Evolutionary conservation across 2,797 vertebrate genomes (phyloP).

Genomic region (Propithecus perrieri): DNA sequence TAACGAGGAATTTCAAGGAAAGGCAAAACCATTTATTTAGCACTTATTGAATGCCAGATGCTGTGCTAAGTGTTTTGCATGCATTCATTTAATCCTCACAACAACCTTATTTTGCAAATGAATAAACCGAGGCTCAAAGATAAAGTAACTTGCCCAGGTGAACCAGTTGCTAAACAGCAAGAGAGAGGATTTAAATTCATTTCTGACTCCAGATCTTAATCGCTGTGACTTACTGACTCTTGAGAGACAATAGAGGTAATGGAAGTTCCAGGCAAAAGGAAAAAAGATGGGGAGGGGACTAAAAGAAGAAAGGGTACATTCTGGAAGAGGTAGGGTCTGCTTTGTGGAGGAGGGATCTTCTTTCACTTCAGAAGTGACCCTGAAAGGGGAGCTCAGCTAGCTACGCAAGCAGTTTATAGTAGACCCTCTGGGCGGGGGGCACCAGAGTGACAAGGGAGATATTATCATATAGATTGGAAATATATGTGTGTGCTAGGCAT

Average conservation of each 20-base stretch:
- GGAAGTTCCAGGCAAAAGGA: background rate
- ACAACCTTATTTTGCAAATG: background rate
- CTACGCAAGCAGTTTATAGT: background rate
- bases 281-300: background rate
- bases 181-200: background rate
- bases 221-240: background rate
- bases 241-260: background rate
- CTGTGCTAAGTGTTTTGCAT: background rate
- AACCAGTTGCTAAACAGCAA: background rate
- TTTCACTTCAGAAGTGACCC: background rate
- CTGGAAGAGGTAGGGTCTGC: background rate
- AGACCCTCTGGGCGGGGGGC: background rate
- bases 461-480: background rate
- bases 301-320: background rate
- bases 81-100: background rate
- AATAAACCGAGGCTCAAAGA: background rate
- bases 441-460: background rate
- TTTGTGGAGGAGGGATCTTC: background rate
- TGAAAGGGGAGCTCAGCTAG: background rate
- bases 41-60: background rate
- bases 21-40: background rate
- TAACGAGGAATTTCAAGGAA: background rate
- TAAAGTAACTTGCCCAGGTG: background rate
- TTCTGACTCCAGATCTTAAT: background rate
- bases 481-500: background rate